These are phyloP conservation scores for Brachyopa scutellaris DNA, from an alignment of 2,888 invertebrate genomes.

Conservation along the genomic window DNA sequence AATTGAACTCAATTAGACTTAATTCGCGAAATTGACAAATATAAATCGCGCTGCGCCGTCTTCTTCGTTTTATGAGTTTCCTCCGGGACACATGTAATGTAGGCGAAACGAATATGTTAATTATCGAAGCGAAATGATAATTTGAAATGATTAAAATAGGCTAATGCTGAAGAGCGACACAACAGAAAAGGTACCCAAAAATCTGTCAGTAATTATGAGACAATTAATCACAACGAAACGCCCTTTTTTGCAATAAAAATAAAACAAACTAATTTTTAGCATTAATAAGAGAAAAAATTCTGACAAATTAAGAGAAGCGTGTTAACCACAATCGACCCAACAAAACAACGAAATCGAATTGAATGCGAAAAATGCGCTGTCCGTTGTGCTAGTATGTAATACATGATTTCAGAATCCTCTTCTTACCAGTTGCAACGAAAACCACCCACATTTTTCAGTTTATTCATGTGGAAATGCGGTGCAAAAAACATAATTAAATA, in stretches of 20 bases:
- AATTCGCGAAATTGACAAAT: slow-evolving; percentile 65
- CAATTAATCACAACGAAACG: slow-evolving; percentile 52
- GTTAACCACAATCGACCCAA: neutral
- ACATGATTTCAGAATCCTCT: neutral
- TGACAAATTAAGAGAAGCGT: slow-evolving; percentile 10
- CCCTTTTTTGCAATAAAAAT: slow-evolving; percentile 56
- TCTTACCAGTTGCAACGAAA: slow-evolving; percentile 46
- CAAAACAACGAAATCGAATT: neutral
- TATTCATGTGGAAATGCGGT: slow-evolving; percentile 32
- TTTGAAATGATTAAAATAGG: neutral
- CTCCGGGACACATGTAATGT: too few relatives aligned
- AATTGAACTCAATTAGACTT: slow-evolving; percentile 69
- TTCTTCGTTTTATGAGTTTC: slow-evolving; percentile 11
- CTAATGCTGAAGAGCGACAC: too few relatives aligned
- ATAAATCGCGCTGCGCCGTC: slow-evolving; percentile 25
- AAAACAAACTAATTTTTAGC: slow-evolving; percentile 32
- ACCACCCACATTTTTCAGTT: slow-evolving; percentile 22
- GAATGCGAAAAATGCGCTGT: neutral
- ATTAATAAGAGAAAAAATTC: slow-evolving; percentile 23
- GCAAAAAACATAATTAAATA: slow-evolving; percentile 22
- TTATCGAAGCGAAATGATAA: neutral
- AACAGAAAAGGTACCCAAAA: too few relatives aligned
- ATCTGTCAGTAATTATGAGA: slow-evolving; percentile 24
- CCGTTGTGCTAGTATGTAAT: neutral
- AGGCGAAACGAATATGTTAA: too few relatives aligned